Evolutionary conservation across 2,888 invertebrate species (phyloP).

Genomic region (Caenorhabditis japonica): DNA sequence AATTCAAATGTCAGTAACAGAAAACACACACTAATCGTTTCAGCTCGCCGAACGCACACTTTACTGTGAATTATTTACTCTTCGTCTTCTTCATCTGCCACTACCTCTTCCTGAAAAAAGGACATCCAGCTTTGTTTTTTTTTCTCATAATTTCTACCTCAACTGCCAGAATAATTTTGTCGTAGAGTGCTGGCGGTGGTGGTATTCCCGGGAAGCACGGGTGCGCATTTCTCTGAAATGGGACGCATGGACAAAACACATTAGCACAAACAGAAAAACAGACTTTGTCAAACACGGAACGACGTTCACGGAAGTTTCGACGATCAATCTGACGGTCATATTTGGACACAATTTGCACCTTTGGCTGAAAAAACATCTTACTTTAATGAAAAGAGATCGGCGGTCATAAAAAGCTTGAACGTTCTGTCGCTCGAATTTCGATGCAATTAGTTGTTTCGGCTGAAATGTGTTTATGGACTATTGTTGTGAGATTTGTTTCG

Average conservation of each 20-base stretch:
- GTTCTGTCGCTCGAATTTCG: conserved; percentile 96
- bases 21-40: conserved; percentile 41
- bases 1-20: conserved; percentile 42
- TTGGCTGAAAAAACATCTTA: conserved; percentile 82
- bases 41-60: conserved; percentile 16
- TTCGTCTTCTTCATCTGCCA: conserved; percentile 58
- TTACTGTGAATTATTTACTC: conserved; percentile 26
- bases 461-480: no score
- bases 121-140: no score
- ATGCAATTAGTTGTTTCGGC: conserved; percentile 98
- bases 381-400: conserved; percentile 47
- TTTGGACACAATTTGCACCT: conserved; percentile 98
- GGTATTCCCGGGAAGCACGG: conserved; percentile 76
- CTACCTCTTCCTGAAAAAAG: conserved; percentile 43
- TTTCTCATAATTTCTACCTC: conserved; percentile 13
- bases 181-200: conserved; percentile 69
- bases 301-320: conserved; percentile 80
- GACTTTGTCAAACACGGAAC: conserved; percentile 74
- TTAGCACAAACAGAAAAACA: conserved; percentile 36
- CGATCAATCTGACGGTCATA: conserved; percentile 98
- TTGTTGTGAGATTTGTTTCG: no score
- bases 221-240: conserved; percentile 70
- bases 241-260: conserved; percentile 2
- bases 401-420: conserved; percentile 81
- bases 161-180: conserved; percentile 58